Conservation (phyloP, 2,888 invertebrate genomes). For the Drosophila buzzatii region DNA sequence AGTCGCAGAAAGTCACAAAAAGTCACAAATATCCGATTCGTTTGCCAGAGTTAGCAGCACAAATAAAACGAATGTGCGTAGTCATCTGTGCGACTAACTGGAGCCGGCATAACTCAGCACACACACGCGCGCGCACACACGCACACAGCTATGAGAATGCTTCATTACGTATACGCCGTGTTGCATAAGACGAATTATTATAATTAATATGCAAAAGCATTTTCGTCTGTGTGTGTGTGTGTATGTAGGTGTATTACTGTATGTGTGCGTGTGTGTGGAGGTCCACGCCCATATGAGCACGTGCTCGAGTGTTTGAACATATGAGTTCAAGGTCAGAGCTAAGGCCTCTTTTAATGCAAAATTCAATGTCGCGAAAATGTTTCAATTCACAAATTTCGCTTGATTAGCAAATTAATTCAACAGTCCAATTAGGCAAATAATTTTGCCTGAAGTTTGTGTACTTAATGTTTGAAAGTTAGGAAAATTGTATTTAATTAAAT, state of each 20-base stretch:
- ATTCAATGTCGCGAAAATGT: neutral
- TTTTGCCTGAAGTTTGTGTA: neutral
- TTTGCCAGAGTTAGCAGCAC: slow-evolving; percentile 26
- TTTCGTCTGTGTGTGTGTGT: neutral
- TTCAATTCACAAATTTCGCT: neutral
- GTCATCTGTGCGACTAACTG: slow-evolving; percentile 78
- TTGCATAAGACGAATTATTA: slow-evolving; percentile 46
- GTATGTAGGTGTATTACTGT: neutral
- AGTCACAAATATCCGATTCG: slow-evolving; percentile 31
- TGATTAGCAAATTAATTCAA: neutral
- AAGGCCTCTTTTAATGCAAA: slow-evolving; percentile 2
- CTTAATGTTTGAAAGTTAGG: too few relatives aligned
- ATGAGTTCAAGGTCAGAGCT: slow-evolving; percentile 27
- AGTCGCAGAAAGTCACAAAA: slow-evolving; percentile 32
- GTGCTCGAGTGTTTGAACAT: neutral
- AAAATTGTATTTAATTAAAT: too few relatives aligned
- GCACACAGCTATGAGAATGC: slow-evolving; percentile 3
- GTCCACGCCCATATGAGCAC: neutral
- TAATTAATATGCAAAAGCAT: slow-evolving; percentile 23
- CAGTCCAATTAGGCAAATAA: neutral
- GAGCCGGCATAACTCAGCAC: slow-evolving; percentile 72
- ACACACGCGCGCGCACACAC: neutral
- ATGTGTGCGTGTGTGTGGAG: neutral
- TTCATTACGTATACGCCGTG: slow-evolving; percentile 60
- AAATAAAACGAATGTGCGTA: slow-evolving; percentile 61